Conservation (phyloP, 2,113 vertebrate genomes). For the Onychostruthus taczanowskii region DNA sequence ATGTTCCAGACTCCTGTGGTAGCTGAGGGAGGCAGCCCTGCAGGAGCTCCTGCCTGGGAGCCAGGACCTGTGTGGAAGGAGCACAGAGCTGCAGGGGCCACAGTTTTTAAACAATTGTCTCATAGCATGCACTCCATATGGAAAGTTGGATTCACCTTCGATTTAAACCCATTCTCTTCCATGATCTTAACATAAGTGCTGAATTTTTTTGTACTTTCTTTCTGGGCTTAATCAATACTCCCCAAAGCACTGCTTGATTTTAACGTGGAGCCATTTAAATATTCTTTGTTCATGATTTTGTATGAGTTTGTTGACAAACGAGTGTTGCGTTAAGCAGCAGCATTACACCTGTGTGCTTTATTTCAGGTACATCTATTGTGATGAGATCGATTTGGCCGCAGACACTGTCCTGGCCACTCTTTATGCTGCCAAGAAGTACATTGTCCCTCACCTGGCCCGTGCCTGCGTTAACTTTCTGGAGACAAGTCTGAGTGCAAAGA, state of each 20-base stretch:
- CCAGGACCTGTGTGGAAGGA: background rate
- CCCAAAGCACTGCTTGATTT: background rate
- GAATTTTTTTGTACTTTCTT: background rate
- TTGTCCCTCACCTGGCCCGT: conserved; percentile 94
- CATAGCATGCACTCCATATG: background rate
- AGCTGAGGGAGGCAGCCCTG: background rate
- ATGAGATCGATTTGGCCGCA: conserved; percentile 95
- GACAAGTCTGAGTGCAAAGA: conserved; percentile 95
- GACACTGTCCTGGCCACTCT: conserved; percentile 95
- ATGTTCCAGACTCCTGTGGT: background rate
- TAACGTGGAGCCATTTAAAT: background rate
- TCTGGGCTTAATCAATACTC: background rate
- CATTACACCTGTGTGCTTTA: conserved; percentile 14
- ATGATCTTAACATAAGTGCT: background rate
- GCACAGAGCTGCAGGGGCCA: background rate
- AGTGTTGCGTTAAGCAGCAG: background rate
- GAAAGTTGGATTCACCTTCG: background rate
- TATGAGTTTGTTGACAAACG: background rate
- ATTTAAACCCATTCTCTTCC: background rate
- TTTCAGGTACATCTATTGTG: conserved; percentile 96
- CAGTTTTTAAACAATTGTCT: background rate
- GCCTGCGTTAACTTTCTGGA: conserved; percentile 97
- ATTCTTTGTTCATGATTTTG: background rate
- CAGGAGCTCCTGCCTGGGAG: background rate
- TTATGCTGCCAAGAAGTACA: conserved; percentile 98